phyloP scores from a whole-genome alignment of 2,797 vertebrate genomes.

The Muraenolepis orangiensis region DNA sequence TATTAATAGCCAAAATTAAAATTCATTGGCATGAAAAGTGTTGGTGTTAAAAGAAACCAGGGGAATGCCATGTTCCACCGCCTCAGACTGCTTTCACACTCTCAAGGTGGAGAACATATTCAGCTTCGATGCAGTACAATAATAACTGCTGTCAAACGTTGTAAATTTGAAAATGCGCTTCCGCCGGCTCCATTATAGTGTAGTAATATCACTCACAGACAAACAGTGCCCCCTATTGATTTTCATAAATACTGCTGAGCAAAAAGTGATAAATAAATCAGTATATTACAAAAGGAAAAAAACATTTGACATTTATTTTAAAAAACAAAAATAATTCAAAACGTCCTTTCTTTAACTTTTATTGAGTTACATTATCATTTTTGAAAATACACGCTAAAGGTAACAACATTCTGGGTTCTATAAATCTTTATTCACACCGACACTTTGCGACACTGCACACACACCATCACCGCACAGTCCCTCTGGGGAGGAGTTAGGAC shows the following conservation, averaged over 20 bases:
- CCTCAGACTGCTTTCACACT: not conserved
- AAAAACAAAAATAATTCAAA: not conserved
- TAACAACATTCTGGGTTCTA: not conserved
- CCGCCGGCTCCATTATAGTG: not conserved
- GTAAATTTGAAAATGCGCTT: not conserved
- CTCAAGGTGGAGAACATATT: not conserved
- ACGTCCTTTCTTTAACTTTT: not conserved
- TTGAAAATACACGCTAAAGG: not conserved
- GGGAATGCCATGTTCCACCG: not conserved
- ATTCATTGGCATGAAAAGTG: constrained; percentile 12
- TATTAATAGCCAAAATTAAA: no score
- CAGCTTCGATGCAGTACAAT: not conserved
- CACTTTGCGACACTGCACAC: not conserved
- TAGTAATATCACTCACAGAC: constrained; percentile 35
- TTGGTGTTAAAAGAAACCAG: not conserved
- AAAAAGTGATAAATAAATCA: not conserved
- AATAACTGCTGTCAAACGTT: not conserved
- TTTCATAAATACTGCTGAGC: not conserved
- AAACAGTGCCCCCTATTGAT: constrained; percentile 59
- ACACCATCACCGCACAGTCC: not conserved
- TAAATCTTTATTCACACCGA: not conserved
- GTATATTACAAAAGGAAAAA: not conserved
- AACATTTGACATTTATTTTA: not conserved
- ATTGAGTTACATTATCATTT: not conserved
- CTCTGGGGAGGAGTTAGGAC: not conserved